Base-by-base conservation (phyloP, 2,888 invertebrate species). In the Bellardia pandia region DNA sequence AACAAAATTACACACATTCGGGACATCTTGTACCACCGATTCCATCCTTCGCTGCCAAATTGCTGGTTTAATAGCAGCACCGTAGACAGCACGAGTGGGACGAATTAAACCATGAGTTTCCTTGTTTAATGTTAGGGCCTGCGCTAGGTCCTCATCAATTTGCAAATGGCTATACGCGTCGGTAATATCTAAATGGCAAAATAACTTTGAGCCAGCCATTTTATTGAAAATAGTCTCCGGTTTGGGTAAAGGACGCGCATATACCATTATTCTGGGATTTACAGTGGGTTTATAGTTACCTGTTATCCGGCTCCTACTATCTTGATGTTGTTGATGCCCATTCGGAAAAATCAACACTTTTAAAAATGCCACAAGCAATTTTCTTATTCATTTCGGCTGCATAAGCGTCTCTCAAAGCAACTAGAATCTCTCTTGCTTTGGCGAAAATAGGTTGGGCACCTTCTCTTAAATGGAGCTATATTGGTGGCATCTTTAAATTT, bases 271-370 rank as follows among this genome's bases (percentile, higher is more conserved):
- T 30, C 58, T 42, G 13, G 86, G 79, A 11, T 86, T 88, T 7
- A 86, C 30, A 3, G 88, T 87, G 8, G 87, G 86, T 58, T 83
- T 88, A 53, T 86, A 86, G 66, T 86, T 86, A 75, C 83, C 8
- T 80, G 79, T 64, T 2, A 72, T 80, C 3, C 71, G 81, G 11
- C 68, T 48, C 23, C 58, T 74, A 1, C 74, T 86, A 37, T 80
- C 84, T 80, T 33, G 77, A 40, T 23, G 80, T 77, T 78, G 75
- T 64, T 9, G 86, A 84, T 23, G 23, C 23, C 1, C 23, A 23
- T 23, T 23, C 11, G 71, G 84, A 82, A 68, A 45, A 80, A 11
- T 87, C 68, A 2, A 84, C 86, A 72, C 60, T 83, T 16, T 66
- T 23, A 0, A 23, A 40, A 40, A 40, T 40, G 5, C 40, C 40